Conservation (phyloP, 2,797 vertebrate species). For the Lagodon rhomboides region DNA sequence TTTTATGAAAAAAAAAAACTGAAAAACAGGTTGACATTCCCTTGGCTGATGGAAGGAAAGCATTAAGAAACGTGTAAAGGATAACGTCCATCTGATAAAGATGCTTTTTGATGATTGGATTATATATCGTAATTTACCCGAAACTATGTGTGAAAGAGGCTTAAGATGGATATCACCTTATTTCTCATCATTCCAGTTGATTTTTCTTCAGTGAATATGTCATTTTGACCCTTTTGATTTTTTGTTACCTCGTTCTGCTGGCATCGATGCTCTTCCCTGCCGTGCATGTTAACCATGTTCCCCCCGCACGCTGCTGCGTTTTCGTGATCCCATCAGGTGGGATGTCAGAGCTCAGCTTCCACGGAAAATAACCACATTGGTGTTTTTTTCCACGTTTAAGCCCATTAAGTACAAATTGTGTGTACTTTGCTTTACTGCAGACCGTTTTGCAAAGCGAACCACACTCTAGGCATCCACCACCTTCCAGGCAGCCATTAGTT, state of each 20-base stretch:
- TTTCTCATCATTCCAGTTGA: background rate
- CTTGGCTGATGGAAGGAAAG: background rate
- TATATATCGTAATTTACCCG: no score
- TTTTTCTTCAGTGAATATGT: background rate
- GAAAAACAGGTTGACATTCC: background rate
- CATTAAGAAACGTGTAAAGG: no score
- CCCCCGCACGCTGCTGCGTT: slow-evolving; percentile 10
- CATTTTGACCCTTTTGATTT: background rate
- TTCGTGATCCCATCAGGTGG: slow-evolving; percentile 36
- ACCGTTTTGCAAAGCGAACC: slow-evolving; percentile 51
- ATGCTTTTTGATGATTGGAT: no score
- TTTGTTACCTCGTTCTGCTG: background rate
- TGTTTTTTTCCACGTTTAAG: slow-evolving; percentile 47
- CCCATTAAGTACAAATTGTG: slow-evolving; percentile 63
- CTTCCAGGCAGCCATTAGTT: slow-evolving; percentile 45
- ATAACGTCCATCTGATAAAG: no score
- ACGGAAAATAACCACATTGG: slow-evolving; percentile 32
- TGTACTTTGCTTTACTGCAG: slow-evolving; percentile 49
- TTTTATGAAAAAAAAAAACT: background rate
- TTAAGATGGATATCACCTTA: background rate
- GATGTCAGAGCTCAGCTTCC: slow-evolving; percentile 33
- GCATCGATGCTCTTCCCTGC: slow-evolving; percentile 3
- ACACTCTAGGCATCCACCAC: slow-evolving; percentile 39
- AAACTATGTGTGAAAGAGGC: no score
- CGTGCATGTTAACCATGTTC: slow-evolving; percentile 12